Conservation (phyloP, 2,797 vertebrate species). For the Coilia nasus region DNA sequence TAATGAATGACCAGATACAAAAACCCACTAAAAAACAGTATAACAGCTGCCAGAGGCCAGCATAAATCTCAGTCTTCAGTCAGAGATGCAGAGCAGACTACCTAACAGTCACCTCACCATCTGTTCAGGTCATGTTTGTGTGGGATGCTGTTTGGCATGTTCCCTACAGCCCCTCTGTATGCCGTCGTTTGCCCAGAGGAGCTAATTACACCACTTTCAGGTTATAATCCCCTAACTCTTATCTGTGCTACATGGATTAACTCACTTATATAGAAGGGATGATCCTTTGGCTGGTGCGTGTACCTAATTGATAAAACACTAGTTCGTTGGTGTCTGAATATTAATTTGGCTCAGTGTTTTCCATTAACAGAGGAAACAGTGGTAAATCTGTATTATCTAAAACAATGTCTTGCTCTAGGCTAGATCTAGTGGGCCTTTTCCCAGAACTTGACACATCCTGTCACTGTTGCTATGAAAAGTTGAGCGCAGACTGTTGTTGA, state of each 20-base stretch:
- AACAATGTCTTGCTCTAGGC: not conserved
- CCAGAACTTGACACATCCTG: not conserved
- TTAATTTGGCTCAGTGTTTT: conserved; percentile 21
- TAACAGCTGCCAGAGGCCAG: not conserved
- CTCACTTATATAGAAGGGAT: conserved; percentile 40
- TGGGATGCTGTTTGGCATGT: conserved; percentile 54
- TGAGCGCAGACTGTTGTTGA: not conserved
- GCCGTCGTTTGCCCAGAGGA: conserved; percentile 68
- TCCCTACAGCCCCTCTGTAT: conserved; percentile 56
- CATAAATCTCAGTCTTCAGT: not conserved
- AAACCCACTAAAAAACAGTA: too few relatives aligned
- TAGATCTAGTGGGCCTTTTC: not conserved
- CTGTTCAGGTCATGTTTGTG: conserved; percentile 45
- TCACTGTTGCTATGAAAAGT: not conserved
- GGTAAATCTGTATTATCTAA: not conserved
- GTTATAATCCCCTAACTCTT: conserved; percentile 66
- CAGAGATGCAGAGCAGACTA: not conserved
- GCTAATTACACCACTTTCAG: conserved; percentile 72
- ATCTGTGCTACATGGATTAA: conserved; percentile 59
- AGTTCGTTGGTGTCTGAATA: conserved; percentile 23
- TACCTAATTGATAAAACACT: conserved; percentile 56
- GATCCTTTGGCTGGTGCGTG: conserved; percentile 50
- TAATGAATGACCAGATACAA: not conserved
- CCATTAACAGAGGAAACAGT: not conserved
- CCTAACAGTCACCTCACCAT: conserved; percentile 24